phyloP scores from a whole-genome alignment of 35 echinoderm and acorn worm species.

The Apostichopus parvimensis region DNA sequence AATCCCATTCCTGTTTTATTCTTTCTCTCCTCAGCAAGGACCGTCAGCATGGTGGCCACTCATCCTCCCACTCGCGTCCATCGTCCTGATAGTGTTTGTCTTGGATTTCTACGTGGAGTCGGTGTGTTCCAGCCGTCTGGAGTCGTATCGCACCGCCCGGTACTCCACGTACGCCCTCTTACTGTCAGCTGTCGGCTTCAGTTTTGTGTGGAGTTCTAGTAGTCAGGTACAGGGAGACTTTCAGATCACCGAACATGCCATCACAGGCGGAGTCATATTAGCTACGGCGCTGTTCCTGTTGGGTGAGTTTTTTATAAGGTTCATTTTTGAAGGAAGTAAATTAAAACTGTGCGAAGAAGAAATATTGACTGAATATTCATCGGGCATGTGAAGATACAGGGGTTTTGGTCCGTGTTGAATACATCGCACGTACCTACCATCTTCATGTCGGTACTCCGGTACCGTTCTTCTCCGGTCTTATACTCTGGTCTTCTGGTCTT shows the following conservation, averaged over 20 bases:
- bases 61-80: slow-evolving; percentile 69
- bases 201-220: slow-evolving; percentile 35
- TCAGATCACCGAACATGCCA: slow-evolving; percentile 60
- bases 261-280: slow-evolving; percentile 90
- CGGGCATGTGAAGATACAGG: too few relatives aligned
- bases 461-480: too few relatives aligned
- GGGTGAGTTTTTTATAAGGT: slow-evolving; percentile 57
- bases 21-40: slow-evolving; percentile 46
- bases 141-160: slow-evolving; percentile 74
- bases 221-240: background rate
- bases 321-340: too few relatives aligned
- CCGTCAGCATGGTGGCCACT: slow-evolving; percentile 73
- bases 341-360: too few relatives aligned
- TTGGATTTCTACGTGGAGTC: slow-evolving; percentile 96
- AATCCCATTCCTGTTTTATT: too few relatives aligned
- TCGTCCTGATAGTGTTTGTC: slow-evolving; percentile 83
- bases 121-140: slow-evolving; percentile 69
- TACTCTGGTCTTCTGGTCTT: too few relatives aligned
- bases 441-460: too few relatives aligned
- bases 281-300: slow-evolving; percentile 80
- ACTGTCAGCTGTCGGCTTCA: slow-evolving; percentile 57
- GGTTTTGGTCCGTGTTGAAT: too few relatives aligned
- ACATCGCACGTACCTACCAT: too few relatives aligned
- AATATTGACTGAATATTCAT: too few relatives aligned
- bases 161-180: slow-evolving; percentile 71